Base-by-base conservation (phyloP, 2,113 vertebrate genomes). In the Menura novaehollandiae region DNA sequence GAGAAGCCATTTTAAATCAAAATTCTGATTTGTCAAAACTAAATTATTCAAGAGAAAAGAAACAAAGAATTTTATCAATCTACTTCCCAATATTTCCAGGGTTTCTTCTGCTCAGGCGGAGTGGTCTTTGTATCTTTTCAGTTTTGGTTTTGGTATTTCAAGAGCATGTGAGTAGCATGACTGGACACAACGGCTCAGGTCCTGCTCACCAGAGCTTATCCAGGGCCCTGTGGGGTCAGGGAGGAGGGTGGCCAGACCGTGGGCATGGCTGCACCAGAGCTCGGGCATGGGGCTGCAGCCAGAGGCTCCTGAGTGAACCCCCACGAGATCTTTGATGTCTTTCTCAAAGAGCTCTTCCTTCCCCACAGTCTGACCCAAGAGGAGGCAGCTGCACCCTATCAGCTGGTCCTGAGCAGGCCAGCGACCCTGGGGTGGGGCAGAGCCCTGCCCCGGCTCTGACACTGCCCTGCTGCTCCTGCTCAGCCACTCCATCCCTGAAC, bases 101-200 rank as follows among this genome's bases (percentile, higher is more conserved):
- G 9, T 53, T 95, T 58, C 41, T 83, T 77, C 13, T 62, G 53
- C 46, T 83, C 19, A 30, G 24, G 49, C 26, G 35, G 33, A 30
- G 43, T 39, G 22, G 27, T 82, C 60, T 55, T 41, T 39, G 55
- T 47, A 52, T 41, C n/a, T 60, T 62, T 37, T 13, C 26, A 49
- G 66, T 43, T 68, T 49, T 68, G 26, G 4, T 66, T 59, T 69
- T 68, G 66, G 2, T 41, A 17, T 37, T 75, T 75, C 22, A 41
- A 9, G 69, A 66, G 16, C 21, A 15, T 2, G 7, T 0, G 3
- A 43, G 20, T 15, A 33, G 15, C 28, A 15, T 15, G 21, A 49
- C 27, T 9, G 85, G 44, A 33, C 24, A 7, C 20, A 35, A 20
- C 41, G 35, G 66, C 35, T n/a, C 41, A 43, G 32, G 32, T 30